Conservation (phyloP, 2,888 invertebrate species). For the Dolichomitus sp. region DNA sequence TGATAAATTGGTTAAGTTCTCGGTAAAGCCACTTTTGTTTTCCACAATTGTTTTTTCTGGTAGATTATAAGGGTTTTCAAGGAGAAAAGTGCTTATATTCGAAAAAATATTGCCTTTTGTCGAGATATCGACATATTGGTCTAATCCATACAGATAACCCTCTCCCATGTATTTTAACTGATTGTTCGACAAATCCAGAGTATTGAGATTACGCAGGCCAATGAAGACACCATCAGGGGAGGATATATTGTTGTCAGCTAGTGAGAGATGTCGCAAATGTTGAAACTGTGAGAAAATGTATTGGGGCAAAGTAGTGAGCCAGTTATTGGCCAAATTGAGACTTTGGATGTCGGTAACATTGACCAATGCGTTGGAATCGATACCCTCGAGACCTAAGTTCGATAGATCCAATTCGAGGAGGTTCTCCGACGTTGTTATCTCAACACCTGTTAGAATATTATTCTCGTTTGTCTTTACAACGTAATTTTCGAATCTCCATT, state of each 20-base stretch:
- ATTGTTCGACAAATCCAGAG: constrained; percentile 74
- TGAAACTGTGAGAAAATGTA: too few relatives aligned
- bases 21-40: background rate
- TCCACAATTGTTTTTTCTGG: background rate
- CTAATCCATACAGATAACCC: constrained; percentile 73
- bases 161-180: constrained; percentile 67
- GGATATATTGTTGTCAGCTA: constrained; percentile 65
- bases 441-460: constrained; percentile 63
- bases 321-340: constrained; percentile 72
- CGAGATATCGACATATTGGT: constrained; percentile 62
- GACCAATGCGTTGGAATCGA: constrained; percentile 73
- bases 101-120: constrained; percentile 38
- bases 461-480: constrained; percentile 68
- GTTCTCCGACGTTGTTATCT: background rate
- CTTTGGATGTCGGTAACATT: constrained; percentile 63
- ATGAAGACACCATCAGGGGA: constrained; percentile 59
- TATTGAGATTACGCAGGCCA: constrained; percentile 72
- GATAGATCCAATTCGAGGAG: constrained; percentile 65
- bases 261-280: too few relatives aligned
- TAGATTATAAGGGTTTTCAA: constrained; percentile 39
- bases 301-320: constrained; percentile 69
- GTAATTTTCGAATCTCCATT: constrained; percentile 34
- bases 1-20: background rate
- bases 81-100: constrained; percentile 73
- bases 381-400: constrained; percentile 50